Conservation (phyloP, 2,113 vertebrate genomes). For the Mobula birostris region DNA sequence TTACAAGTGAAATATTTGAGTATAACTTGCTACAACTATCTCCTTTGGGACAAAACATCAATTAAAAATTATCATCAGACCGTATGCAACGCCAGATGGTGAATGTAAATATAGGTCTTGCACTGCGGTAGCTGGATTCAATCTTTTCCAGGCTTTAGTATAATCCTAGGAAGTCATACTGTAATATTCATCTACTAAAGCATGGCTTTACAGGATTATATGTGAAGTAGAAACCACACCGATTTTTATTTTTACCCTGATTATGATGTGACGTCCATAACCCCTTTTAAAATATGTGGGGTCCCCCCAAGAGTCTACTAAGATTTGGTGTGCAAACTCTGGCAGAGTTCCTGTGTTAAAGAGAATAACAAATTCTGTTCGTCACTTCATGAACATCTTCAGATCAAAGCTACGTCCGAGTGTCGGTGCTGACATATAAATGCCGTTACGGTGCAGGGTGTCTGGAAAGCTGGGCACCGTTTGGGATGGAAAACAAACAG, state of each 20-base stretch:
- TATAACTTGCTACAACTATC: not conserved
- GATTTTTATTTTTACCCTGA: not conserved
- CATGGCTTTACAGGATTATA: not conserved
- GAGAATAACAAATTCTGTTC: not conserved
- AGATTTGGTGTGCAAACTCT: not conserved
- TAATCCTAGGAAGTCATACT: not conserved
- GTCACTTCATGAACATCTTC: not conserved
- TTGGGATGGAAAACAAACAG: not conserved
- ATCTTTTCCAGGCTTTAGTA: not conserved
- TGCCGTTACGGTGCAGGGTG: not conserved
- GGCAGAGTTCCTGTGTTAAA: not conserved
- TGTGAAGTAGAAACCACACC: not conserved
- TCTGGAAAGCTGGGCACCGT: not conserved
- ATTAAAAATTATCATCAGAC: not conserved
- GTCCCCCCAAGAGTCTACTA: not conserved
- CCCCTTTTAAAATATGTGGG: not conserved
- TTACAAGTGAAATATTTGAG: not conserved
- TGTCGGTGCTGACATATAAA: not conserved
- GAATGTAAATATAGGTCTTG: not conserved
- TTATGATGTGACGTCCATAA: not conserved
- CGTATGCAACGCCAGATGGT: not conserved
- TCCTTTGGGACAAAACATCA: conserved; percentile 4
- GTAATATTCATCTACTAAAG: conserved; percentile 1
- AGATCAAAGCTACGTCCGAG: not conserved
- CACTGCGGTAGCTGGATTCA: not conserved